Base-by-base conservation (phyloP, 2,113 vertebrate genomes). In the Arvicanthis niloticus region DNA sequence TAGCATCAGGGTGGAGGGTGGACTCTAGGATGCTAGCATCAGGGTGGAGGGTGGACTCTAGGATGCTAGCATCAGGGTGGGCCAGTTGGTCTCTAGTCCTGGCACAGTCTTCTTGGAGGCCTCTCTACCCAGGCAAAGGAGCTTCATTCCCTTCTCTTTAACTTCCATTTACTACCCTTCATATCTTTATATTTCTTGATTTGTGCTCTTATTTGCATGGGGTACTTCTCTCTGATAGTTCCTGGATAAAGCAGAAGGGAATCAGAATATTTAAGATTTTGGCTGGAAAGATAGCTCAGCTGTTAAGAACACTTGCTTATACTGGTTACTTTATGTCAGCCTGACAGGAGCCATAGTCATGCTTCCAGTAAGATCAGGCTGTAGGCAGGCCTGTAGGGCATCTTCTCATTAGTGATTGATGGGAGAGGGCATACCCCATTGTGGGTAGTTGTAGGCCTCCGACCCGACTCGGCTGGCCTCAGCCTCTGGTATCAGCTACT, bases 181-280 rank as follows among this genome's bases (percentile, higher is more conserved):
- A 1, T 40, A 34, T 65, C 72, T 72, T 93, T 78, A 26, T 84
- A 22, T 77, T 91, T 97, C 73, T 89, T 92, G 45, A 73, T 90
- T 87, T 84, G 89, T 1, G 12, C 34, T 24, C 26, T 87, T 67
- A 53, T 51, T 76, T 89, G 78, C 60, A 37, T 89, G 10, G 68
- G 45, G 24, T 76, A n/a, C 12, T 37, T 91, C 72, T 37, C 42
- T 96, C n/a, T 9, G 86, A 10, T 34, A 16, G 51, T 94, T 87
- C 45, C 56, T 82, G 70, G 51, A 45, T 73, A 82, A 68, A 76
- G 17, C 40, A 78, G 72, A 58, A 19, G 34, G 60, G 40, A 89
- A 34, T 82, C 81, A 76, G 40, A 87, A 76, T 19, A 77, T 78
- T 51, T 89, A 42, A 75, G 37, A 62, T 29, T 62, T 82, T 12